Percentiles rank a stretch among this genome's conserved stretches.
Conservation (phyloP, 2,797 vertebrate species). For the Stomatorhinus walkeri region DNA sequence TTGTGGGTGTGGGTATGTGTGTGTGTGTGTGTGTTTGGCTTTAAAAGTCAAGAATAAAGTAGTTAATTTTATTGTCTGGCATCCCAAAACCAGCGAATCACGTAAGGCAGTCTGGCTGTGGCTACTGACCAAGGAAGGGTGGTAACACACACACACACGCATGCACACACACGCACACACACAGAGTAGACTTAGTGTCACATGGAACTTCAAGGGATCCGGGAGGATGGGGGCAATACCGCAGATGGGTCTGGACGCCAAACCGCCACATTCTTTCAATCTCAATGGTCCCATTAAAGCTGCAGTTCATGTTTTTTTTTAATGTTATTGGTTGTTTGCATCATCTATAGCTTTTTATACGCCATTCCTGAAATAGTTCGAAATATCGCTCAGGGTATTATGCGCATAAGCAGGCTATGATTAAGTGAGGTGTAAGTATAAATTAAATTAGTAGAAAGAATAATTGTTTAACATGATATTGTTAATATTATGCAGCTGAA, state of each 20-base stretch:
- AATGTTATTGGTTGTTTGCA: neutral
- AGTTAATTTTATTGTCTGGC: constrained; percentile 32
- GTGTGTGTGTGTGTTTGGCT: constrained; percentile 32
- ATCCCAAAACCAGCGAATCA: constrained; percentile 27
- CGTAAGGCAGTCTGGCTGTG: neutral
- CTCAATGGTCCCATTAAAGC: constrained; percentile 1
- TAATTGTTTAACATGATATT: neutral
- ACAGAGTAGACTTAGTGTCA: neutral
- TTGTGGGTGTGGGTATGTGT: constrained; percentile 30
- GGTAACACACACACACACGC: neutral
- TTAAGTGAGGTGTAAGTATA: constrained; percentile 4
- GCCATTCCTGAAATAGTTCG: neutral
- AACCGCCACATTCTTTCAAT: neutral
- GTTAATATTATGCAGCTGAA: constrained; percentile 7
- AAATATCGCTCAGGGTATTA: constrained; percentile 1
- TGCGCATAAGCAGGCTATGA: neutral
- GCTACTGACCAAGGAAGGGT: neutral
- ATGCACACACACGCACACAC: neutral
- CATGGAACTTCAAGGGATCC: neutral
- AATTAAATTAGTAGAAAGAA: constrained; percentile 2
- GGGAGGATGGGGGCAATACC: neutral
- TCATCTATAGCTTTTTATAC: neutral
- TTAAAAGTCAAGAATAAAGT: constrained; percentile 30
- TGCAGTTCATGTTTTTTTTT: neutral
- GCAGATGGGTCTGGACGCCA: neutral